phyloP scores from a whole-genome alignment of 2,797 vertebrate genomes.

The Falco peregrinus region DNA sequence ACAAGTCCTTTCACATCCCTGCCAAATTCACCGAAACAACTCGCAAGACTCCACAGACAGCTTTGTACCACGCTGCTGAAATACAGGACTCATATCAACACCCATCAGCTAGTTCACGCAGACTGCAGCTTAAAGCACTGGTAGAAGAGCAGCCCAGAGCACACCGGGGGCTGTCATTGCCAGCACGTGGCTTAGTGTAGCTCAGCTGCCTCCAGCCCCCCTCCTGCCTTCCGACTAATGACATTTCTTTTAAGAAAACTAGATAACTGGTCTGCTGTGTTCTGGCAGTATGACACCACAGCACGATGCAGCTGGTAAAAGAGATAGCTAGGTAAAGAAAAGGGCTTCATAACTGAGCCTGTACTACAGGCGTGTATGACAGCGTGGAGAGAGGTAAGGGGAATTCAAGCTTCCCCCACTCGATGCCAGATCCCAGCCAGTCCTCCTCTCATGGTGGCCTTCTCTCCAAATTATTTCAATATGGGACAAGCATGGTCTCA shows the following conservation, averaged over 20 bases:
- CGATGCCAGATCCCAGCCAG: neutral
- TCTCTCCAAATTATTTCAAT: conserved; percentile 14
- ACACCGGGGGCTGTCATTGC: neutral
- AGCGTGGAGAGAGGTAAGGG: accelerated
- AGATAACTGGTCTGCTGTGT: neutral
- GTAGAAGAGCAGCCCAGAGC: neutral
- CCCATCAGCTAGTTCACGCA: accelerated
- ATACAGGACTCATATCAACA: neutral
- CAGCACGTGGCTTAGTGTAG: neutral
- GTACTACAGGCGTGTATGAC: accelerated
- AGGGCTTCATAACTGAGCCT: neutral
- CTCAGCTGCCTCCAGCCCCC: neutral
- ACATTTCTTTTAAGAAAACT: neutral
- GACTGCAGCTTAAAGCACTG: accelerated
- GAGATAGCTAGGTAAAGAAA: neutral
- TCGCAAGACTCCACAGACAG: neutral
- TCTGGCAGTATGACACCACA: neutral
- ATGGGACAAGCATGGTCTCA: neutral
- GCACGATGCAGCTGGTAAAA: neutral
- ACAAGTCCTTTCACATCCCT: neutral
- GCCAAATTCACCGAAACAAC: neutral
- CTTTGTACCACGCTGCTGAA: neutral
- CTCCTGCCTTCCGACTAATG: neutral
- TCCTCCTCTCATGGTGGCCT: neutral
- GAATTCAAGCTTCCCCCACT: neutral